Percentiles rank a stretch among this genome's conserved stretches.
Evolutionary conservation across 2,797 vertebrate species (phyloP).

Genomic region (Emydoidea blandingii): DNA sequence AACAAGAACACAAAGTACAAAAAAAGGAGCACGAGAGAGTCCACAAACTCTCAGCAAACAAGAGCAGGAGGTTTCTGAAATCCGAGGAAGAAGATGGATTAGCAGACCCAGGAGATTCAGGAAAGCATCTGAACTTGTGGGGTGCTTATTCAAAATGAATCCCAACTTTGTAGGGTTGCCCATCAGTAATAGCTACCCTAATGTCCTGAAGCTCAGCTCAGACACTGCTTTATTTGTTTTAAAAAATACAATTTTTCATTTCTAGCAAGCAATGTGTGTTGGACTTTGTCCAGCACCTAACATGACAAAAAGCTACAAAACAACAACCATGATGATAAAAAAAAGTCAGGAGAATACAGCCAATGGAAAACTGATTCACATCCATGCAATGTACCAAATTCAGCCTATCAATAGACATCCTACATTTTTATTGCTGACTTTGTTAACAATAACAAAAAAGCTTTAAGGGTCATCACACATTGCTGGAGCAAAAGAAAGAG

Average conservation of each 20-base stretch:
- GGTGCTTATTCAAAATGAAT: background rate
- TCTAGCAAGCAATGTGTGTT: background rate
- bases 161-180: background rate
- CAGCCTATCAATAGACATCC: background rate
- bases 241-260: background rate
- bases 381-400: conserved; percentile 6
- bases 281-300: background rate
- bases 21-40: background rate
- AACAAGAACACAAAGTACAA: background rate
- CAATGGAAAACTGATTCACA: conserved; percentile 57
- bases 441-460: conserved; percentile 24
- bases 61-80: accelerated
- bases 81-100: background rate
- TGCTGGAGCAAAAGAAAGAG: conserved; percentile 36
- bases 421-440: conserved; percentile 50
- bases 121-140: background rate
- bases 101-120: background rate
- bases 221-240: background rate
- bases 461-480: conserved; percentile 40
- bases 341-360: background rate
- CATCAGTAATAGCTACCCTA: background rate
- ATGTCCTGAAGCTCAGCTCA: background rate
- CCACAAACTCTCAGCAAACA: background rate
- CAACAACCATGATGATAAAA: background rate
- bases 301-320: background rate